Conservation (phyloP, 64 coral and sea anemone species). For the Orbicella faveolata region DNA sequence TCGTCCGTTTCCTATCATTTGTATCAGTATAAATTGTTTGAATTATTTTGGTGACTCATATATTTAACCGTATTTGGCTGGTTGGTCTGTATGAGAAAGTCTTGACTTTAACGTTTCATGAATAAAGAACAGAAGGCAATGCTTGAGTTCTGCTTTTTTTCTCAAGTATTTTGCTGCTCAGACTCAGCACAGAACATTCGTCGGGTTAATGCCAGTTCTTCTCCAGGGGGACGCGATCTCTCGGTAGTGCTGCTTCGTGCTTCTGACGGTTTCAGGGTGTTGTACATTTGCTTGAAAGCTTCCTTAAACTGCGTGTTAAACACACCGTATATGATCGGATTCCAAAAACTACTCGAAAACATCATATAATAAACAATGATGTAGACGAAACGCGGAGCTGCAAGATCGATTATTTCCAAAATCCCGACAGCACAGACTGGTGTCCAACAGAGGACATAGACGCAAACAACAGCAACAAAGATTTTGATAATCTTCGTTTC, state of each 20-base stretch:
- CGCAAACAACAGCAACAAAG: slow-evolving; percentile 54
- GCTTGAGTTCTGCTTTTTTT: too few relatives aligned
- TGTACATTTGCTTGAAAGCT: slow-evolving; percentile 23
- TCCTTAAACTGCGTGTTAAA: slow-evolving; percentile 64
- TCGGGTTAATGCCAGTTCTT: too few relatives aligned
- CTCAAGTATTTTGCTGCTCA: too few relatives aligned
- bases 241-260: neutral
- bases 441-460: slow-evolving; percentile 57
- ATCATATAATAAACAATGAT: slow-evolving; percentile 59
- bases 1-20: too few relatives aligned
- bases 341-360: slow-evolving; percentile 67
- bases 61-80: too few relatives aligned
- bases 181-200: too few relatives aligned
- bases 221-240: too few relatives aligned
- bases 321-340: slow-evolving; percentile 61
- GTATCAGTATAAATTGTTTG: neutral
- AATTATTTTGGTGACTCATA: neutral
- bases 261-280: neutral
- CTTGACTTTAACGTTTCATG: too few relatives aligned
- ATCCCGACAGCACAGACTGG: slow-evolving; percentile 60
- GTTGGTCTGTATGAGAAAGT: too few relatives aligned
- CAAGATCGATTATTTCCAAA: slow-evolving; percentile 1
- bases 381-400: slow-evolving; percentile 25
- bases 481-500: slow-evolving; percentile 55
- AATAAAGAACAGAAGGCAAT: too few relatives aligned